These are phyloP conservation scores for Conopomorpha cramerella DNA, from an alignment of 1,140 invertebrate genomes.

Conservation along the genomic window DNA sequence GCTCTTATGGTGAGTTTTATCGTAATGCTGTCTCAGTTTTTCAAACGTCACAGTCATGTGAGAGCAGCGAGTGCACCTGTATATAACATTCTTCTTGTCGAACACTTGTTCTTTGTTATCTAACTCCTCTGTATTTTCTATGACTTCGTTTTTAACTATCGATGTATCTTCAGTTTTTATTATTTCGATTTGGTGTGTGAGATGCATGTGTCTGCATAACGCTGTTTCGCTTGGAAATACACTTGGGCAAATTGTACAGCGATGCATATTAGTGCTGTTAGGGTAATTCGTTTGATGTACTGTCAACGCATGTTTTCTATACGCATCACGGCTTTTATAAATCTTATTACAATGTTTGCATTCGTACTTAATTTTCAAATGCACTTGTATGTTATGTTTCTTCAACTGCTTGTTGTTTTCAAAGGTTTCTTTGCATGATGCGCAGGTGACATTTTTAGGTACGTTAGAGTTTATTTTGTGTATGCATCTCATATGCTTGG, in stretches of 20 bases:
- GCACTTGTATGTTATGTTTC: conserved; percentile 39
- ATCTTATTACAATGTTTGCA: conserved; percentile 36
- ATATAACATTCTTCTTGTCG: conserved; percentile 20
- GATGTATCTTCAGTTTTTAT: conserved; percentile 5
- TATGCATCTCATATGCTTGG: conserved; percentile 37
- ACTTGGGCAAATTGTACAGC: conserved; percentile 30
- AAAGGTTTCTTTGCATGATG: conserved; percentile 39
- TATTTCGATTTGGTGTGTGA: conserved; percentile 9
- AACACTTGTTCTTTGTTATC: neutral
- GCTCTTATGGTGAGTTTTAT: conserved; percentile 33
- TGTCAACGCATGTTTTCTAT: conserved; percentile 29
- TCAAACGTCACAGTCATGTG: conserved; percentile 27
- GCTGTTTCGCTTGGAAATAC: conserved; percentile 38
- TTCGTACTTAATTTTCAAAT: conserved; percentile 41
- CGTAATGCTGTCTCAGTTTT: conserved; percentile 28
- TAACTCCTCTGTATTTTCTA: conserved; percentile 31
- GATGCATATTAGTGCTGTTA: conserved; percentile 15
- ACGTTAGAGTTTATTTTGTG: conserved; percentile 28
- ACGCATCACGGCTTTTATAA: conserved; percentile 47
- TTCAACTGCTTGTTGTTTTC: conserved; percentile 37
- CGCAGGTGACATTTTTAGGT: conserved; percentile 35
- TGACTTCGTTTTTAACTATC: conserved; percentile 6
- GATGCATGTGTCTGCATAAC: conserved; percentile 26
- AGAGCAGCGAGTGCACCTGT: conserved; percentile 39
- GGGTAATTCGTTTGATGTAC: conserved; percentile 23